Evolutionary conservation across 1,140 invertebrate genomes (phyloP), one percentile per base, ranked within the genome.

Genomic region (Drosophila arawakana): DNA sequence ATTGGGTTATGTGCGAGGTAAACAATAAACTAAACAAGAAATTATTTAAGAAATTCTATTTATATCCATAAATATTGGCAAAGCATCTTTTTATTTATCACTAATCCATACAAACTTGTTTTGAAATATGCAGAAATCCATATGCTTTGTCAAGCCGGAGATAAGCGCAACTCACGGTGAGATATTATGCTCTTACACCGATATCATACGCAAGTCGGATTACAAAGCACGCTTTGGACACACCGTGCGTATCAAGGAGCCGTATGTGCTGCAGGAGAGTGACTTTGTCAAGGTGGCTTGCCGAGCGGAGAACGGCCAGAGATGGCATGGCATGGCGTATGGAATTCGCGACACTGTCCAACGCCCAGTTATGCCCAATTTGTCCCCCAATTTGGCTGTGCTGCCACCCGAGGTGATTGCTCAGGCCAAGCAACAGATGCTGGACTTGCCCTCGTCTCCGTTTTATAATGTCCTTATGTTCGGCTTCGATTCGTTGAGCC

Each of bases 401-500:
- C 11, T 86, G 9, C 80, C 85, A 3, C 71, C 81, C 8, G 79
- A 81, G 11, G 78, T 63, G 1, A 73, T 85, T 4, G 80, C 85
- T n/a, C 81, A 79, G 47, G 75, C 81, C 6, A 84, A 82, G 10
- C 80, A 76, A 41, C 71, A 81, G 37, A 49, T 80, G 47, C 84
- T 88, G 57, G 89, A 86, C 37, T 37, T 84, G n/a, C 52, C 80
- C 4, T 55, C 74, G 6, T 61, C 71, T 8, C 73, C 76, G 0
- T 86, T 84, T 43, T 91, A 78, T 13, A 98, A 97, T 89, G 95
- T 99, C 0, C 90, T 98, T 0, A 97, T 98, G 93, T 95, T 98
- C 67, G 97, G 97, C 0, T 97, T 98, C 91, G 98, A 99, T 93
- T 98, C 98, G 0, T 92, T 98, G 0, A 98, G 97, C 0, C 94